phyloP scores from a whole-genome alignment of 2,797 vertebrate species.

The Podargus strigoides region DNA sequence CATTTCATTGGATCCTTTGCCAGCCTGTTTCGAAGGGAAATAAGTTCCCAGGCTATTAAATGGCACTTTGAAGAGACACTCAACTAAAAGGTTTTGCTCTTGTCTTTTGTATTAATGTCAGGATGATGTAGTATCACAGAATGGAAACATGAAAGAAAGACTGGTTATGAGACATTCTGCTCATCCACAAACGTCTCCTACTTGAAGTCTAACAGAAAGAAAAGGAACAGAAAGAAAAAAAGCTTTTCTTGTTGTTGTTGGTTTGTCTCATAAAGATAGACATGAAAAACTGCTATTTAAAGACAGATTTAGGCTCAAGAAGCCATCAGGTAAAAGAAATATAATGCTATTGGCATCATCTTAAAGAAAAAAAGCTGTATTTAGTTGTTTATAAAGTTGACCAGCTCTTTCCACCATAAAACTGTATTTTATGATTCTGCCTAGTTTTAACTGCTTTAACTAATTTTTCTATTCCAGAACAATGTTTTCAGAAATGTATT shows the following conservation, averaged over 20 bases:
- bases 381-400: background rate
- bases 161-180: slow-evolving; percentile 1
- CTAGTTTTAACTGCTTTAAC: background rate
- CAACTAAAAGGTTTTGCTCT: slow-evolving; percentile 43
- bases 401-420: background rate
- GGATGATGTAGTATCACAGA: slow-evolving; percentile 6
- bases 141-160: slow-evolving; percentile 9
- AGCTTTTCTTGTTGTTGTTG: background rate
- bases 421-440: background rate
- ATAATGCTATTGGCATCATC: background rate
- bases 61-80: slow-evolving; percentile 19
- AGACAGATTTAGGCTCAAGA: background rate
- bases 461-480: background rate
- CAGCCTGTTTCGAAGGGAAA: slow-evolving; percentile 14
- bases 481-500: background rate
- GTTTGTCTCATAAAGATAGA: background rate
- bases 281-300: background rate
- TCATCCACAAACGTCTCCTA: background rate
- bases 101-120: slow-evolving; percentile 26
- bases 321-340: background rate
- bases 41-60: slow-evolving; percentile 43
- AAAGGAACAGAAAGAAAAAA: background rate
- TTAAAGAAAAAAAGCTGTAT: background rate
- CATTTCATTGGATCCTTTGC: slow-evolving; percentile 19
- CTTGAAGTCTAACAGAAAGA: background rate